A percentile compares a stretch with the other conserved stretches of the same genome.
phyloP scores from a whole-genome alignment of 2,797 vertebrate genomes.

The Mormyrops boulengeri region DNA sequence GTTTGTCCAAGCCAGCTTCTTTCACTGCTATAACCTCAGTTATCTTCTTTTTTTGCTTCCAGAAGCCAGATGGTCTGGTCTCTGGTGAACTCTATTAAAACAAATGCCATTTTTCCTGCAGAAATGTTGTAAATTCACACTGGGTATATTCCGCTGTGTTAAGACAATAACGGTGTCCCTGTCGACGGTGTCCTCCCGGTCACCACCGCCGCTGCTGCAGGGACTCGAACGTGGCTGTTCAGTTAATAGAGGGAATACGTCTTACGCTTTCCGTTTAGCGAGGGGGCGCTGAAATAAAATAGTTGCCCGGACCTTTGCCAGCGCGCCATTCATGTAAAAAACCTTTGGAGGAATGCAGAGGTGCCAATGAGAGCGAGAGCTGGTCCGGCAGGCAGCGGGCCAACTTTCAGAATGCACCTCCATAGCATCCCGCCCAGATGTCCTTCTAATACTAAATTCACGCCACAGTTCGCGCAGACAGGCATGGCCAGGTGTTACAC shows the following conservation, averaged over 20 bases:
- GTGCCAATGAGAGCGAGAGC: not conserved
- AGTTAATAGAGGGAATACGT: not conserved
- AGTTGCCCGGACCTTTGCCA: not conserved
- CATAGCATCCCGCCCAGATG: not conserved
- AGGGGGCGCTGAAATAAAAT: not conserved
- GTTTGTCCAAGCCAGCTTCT: not conserved
- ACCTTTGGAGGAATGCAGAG: not conserved
- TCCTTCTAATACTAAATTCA: not conserved
- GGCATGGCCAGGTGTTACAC: not conserved
- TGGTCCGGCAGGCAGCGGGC: not conserved
- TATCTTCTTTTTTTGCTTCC: not conserved
- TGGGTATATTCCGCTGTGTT: not conserved
- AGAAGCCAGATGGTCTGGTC: slow-evolving; percentile 1
- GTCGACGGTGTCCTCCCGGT: not conserved
- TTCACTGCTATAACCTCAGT: not conserved
- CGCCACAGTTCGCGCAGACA: not conserved
- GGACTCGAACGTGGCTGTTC: not conserved
- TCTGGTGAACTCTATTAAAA: not conserved
- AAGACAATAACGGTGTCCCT: not conserved
- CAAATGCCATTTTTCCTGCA: slow-evolving; percentile 1
- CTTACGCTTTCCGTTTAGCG: not conserved
- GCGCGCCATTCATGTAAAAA: not conserved
- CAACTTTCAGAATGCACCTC: not conserved
- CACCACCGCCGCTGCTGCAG: not conserved
- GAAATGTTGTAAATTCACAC: slow-evolving; percentile 1